Base-by-base conservation (phyloP, 2,888 invertebrate species). In the Drosophila neotestacea region DNA sequence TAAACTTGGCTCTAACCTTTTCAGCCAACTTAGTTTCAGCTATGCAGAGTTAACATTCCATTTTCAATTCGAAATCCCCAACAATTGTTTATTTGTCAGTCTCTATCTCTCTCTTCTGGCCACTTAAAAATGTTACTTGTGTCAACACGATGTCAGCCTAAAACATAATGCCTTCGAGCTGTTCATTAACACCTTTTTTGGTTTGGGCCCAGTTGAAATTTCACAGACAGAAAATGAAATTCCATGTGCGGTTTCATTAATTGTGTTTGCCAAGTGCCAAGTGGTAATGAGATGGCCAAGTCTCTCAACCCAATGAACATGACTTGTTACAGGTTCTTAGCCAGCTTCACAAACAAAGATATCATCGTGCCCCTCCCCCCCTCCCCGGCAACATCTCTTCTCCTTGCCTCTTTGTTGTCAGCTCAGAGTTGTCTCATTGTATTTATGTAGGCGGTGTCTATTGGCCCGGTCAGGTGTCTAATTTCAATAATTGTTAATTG, bases 111-210 rank as follows among this genome's bases (percentile, higher is more conserved):
- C 30, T 30, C 30, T 27, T 48, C 41, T 63, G 65, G 83, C 80
- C 76, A 76, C 83, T 81, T 77, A 59, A 83, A 80, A 81, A 63
- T 67, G 74, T 77, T 82, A 77, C 70, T 74, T 88, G 77, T 83
- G 88, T 84, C 88, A 88, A 84, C 88, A 88, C 65, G 74, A 68
- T 78, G 68, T 70, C 81, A 73, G 86, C 56, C 70, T 59, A 76
- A 86, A 81, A 88, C 81, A 75, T 86, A 85, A 87, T 80, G 72
- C 72, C 88, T 84, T 73, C 76, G 70, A 70, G 74, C 80, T 44
- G 68, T 89, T 86, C 85, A 86, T 86, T 85, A 85, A 85, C 85
- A 85, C 89, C 78, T 85, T 81, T 83, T n/a, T 32, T 32, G 32
- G 32, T 32, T 32, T 32, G 34, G 10, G 22, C 68, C 66, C 62